Evolutionary conservation across 2,888 invertebrate species (phyloP).

Genomic region (Rhingia campestris): DNA sequence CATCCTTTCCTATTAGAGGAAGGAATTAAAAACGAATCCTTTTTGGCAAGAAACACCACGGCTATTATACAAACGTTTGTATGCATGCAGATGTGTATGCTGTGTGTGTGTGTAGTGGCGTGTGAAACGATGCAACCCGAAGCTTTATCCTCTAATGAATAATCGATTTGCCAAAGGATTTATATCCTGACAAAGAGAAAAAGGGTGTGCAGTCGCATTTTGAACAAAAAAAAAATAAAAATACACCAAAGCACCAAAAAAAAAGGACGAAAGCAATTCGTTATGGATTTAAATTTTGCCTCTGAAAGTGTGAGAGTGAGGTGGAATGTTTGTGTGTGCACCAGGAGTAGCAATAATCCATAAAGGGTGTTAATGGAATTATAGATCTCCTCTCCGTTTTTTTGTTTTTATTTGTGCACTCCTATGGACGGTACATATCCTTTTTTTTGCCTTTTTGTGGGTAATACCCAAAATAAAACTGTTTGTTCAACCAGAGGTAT

Average conservation of each 20-base stretch:
- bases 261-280: constrained; percentile 69
- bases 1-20: constrained; percentile 59
- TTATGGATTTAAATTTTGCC: constrained; percentile 73
- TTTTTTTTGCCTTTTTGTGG: constrained; percentile 43
- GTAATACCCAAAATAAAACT: constrained; percentile 30
- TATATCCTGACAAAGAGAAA: constrained; percentile 57
- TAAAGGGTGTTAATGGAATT: constrained; percentile 74
- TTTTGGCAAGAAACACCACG: constrained; percentile 56
- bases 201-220: constrained; percentile 62
- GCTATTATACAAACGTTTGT: neutral
- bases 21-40: constrained; percentile 70
- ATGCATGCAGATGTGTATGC: neutral
- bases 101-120: constrained; percentile 44
- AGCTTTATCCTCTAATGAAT: constrained; percentile 74
- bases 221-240: constrained; percentile 8
- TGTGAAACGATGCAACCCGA: constrained; percentile 73
- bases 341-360: constrained; percentile 67
- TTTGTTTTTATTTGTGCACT: constrained; percentile 1
- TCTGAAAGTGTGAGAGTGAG: constrained; percentile 21
- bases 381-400: constrained; percentile 59
- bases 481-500: constrained; percentile 28
- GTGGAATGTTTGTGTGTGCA: constrained; percentile 8
- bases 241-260: neutral
- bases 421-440: constrained; percentile 7
- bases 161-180: constrained; percentile 74